These are phyloP conservation scores for Ophiothrix spiculata DNA, from an alignment of 35 echinoderm and acorn worm genomes.

Conservation along the genomic window DNA sequence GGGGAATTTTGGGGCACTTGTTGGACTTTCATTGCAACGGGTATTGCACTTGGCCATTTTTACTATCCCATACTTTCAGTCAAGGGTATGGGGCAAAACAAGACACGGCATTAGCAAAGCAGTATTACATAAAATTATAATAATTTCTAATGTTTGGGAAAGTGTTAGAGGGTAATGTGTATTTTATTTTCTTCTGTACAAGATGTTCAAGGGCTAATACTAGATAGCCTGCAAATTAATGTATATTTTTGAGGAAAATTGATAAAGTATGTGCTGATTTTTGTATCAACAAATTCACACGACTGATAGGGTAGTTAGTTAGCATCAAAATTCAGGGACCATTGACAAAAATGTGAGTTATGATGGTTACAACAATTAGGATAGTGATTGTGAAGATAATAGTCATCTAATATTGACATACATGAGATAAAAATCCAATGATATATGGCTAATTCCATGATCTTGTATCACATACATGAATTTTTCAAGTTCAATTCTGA, in stretches of 20 bases:
- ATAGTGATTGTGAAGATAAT: background rate
- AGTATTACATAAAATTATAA: slow-evolving; percentile 81
- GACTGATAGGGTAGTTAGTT: background rate
- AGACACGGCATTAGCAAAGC: slow-evolving; percentile 84
- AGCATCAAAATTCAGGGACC: background rate
- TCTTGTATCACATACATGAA: no score
- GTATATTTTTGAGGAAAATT: background rate
- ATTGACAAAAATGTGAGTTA: background rate
- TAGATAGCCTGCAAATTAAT: background rate
- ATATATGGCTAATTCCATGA: no score
- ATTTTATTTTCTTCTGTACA: background rate
- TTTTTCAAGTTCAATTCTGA: no score
- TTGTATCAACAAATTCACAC: background rate
- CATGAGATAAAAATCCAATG: no score
- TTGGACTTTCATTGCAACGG: slow-evolving; percentile 63
- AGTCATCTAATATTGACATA: background rate
- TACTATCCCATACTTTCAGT: slow-evolving; percentile 87
- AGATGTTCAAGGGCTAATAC: background rate
- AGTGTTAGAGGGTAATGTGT: background rate
- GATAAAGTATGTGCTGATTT: background rate
- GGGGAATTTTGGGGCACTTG: no score
- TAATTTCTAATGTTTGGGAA: background rate
- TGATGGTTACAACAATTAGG: background rate
- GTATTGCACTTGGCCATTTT: slow-evolving; percentile 86
- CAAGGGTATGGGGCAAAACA: slow-evolving; percentile 88